A percentile compares a stretch with the other conserved stretches of the same genome.
These are phyloP conservation scores for Oreochromis grahami DNA, from an alignment of 2,797 vertebrate genomes.

Conservation along the genomic window DNA sequence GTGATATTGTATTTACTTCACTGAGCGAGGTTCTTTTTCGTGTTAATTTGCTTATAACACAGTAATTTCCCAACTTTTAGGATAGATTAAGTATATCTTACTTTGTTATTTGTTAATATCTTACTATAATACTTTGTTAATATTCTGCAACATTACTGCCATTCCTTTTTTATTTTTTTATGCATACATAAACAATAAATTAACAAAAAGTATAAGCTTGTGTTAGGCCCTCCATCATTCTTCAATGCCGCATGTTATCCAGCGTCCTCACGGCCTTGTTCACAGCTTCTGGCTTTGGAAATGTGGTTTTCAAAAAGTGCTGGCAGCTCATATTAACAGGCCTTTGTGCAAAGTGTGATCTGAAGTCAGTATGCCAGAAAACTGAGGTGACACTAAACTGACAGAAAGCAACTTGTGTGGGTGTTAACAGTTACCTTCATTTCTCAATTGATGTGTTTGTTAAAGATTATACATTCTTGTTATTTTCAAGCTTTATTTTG, in stretches of 20 bases:
- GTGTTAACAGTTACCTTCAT: not conserved
- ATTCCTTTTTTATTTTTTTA: not conserved
- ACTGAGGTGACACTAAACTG: not conserved
- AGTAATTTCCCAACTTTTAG: not conserved
- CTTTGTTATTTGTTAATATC: not conserved
- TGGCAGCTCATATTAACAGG: not conserved
- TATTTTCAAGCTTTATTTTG: not conserved
- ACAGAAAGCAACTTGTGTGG: not conserved
- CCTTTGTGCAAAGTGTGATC: not conserved
- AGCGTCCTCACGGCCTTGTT: not conserved
- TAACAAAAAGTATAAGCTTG: not conserved
- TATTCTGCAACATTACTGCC: not conserved
- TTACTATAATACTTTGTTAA: not conserved
- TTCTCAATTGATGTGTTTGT: not conserved
- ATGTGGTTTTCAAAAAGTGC: not conserved
- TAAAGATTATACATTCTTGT: not conserved
- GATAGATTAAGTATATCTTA: not conserved
- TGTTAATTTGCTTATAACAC: not conserved
- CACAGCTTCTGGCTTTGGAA: not conserved
- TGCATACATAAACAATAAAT: not conserved
- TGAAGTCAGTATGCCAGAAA: not conserved
- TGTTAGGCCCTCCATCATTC: not conserved
- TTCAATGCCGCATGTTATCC: not conserved
- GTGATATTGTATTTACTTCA: not conserved
- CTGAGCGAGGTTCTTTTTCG: not conserved